phyloP scores from a whole-genome alignment of 1,140 invertebrate genomes.

The Hestina assimilis region DNA sequence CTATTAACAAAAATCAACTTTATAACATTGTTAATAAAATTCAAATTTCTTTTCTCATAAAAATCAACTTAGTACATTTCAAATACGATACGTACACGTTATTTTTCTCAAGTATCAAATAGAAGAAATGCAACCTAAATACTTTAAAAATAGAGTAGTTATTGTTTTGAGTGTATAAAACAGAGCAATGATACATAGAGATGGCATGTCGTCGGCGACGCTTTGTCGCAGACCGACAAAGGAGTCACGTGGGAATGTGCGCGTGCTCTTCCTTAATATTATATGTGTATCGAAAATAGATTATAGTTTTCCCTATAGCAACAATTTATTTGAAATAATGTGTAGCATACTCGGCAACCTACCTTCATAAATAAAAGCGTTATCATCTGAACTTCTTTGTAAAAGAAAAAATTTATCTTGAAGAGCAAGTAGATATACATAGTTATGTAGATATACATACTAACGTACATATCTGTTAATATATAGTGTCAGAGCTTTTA shows the following conservation, averaged over 20 bases:
- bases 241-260: conserved; percentile 70
- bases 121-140: background rate
- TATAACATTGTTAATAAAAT: background rate
- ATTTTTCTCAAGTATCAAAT: conserved; percentile 16
- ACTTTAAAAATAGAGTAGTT: background rate
- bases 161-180: background rate
- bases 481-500: no score
- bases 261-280: conserved; percentile 47
- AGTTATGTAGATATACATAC: no score
- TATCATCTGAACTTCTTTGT: no score
- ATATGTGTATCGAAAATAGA: conserved; percentile 22
- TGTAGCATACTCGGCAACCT: no score
- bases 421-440: no score
- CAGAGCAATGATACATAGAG: conserved; percentile 34
- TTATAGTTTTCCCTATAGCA: conserved; percentile 1
- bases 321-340: background rate
- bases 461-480: no score
- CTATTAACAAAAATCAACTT: conserved; percentile 19
- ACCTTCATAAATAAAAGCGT: no score
- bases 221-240: conserved; percentile 74
- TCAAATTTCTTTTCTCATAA: conserved; percentile 11
- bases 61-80: conserved; percentile 17
- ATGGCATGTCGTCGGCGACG: conserved; percentile 50
- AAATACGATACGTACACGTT: background rate
- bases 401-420: no score